Evolutionary conservation across 2,888 invertebrate species (phyloP), one percentile per base, ranked within the genome.

Genomic region (Melanostoma scalare): DNA sequence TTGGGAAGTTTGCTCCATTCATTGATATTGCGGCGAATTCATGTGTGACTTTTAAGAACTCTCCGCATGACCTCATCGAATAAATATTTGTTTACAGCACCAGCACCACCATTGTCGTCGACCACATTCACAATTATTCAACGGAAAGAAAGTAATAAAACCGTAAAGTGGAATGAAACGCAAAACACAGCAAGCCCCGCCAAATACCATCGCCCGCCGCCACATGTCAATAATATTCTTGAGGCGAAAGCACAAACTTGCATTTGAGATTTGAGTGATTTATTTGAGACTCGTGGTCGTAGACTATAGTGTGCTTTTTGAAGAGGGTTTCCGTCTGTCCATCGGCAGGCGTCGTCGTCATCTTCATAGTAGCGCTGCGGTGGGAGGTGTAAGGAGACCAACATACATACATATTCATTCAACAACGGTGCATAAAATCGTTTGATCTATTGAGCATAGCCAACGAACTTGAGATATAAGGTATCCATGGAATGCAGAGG

Each of bases 371-470:
- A 31, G 44, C 56, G 6, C 33, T 6, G 31, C 6, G 0, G 38
- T 30, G 38, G 20, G 38, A 40, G 40, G 40, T 9, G 40, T 40
- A 31, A 31, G 46, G 5, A 63, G 50, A 31, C 48, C 63, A 38
- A 50, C n/a, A 63, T 63, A 50, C 36, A 35, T 30, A 5, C 35
- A 30, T 36, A 6, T 48, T 61, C 53, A 48, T 48, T n/a, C 56
- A 55, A 50, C 55, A 50, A 65, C 56, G 38, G 31, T 53, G 65
- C 76, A 72, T 72, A 44, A 81, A 81, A 67, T 76, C 81, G 71
- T 71, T 81, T 81, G 72, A 81, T 81, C 80, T 67, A 67, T 61
- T 63, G 61, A 63, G 55, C 60, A 56, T 63, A 56, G 44, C 40
- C 33, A 55, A 44, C 53, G 50, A 74, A 79, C 60, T 61, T 53